These are phyloP conservation scores for Galerucella nymphaeae DNA, from an alignment of 2,888 invertebrate species.

Conservation along the genomic window DNA sequence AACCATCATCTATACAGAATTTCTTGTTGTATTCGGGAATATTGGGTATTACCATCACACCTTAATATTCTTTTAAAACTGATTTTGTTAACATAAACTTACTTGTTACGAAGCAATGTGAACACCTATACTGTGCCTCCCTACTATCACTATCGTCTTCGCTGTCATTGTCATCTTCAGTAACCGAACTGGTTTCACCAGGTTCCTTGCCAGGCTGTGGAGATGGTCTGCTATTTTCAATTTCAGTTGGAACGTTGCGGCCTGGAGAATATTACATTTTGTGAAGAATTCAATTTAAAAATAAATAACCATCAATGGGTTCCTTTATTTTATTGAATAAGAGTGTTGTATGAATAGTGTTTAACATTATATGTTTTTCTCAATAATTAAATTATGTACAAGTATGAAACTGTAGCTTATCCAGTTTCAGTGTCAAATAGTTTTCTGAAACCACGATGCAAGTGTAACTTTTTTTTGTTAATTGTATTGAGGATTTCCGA, in stretches of 20 bases:
- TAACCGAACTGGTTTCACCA: conserved; percentile 81
- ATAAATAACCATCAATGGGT: conserved; percentile 24
- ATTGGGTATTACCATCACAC: no score
- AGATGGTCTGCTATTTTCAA: conserved; percentile 68
- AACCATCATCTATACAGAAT: no score
- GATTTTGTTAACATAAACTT: no score
- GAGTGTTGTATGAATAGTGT: not conserved
- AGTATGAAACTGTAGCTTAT: no score
- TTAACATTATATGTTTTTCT: not conserved
- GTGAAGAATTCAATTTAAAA: not conserved
- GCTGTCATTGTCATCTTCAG: conserved; percentile 84
- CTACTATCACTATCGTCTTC: conserved; percentile 96
- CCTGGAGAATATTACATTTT: conserved; percentile 28
- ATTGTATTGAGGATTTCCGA: no score
- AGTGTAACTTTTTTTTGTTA: no score
- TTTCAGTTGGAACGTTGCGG: conserved; percentile 59
- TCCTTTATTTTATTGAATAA: not conserved
- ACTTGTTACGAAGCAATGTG: conserved; percentile 81
- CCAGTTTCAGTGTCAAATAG: no score
- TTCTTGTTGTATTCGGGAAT: no score
- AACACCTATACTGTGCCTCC: conserved; percentile 81
- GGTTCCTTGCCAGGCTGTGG: conserved; percentile 75
- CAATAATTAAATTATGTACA: no score
- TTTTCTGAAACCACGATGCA: no score
- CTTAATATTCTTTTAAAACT: no score